phyloP scores from a whole-genome alignment of 1,140 invertebrate species.

The Camponotus vicinus region DNA sequence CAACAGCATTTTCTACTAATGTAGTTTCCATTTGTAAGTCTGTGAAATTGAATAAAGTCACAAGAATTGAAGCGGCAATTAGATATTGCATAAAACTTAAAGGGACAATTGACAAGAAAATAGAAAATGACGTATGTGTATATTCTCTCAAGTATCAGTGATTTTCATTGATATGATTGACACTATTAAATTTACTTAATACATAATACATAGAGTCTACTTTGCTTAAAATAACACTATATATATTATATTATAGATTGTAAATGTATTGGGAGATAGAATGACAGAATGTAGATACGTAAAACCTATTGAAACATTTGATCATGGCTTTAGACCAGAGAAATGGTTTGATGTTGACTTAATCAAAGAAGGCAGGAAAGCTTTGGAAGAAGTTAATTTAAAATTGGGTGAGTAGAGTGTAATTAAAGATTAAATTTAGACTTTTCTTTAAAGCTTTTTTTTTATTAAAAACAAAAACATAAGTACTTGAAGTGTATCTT shows the following conservation, averaged over 20 bases:
- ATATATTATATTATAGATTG: constrained; percentile 83
- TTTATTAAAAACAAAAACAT: background rate
- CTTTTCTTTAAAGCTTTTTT: too few relatives aligned
- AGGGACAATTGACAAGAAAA: constrained; percentile 76
- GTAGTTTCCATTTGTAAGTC: constrained; percentile 97
- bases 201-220: too few relatives aligned
- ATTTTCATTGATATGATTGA: background rate
- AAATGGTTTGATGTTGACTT: constrained; percentile 95
- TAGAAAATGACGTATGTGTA: constrained; percentile 83
- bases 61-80: constrained; percentile 93
- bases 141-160: background rate
- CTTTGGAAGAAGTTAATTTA: constrained; percentile 93
- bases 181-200: background rate
- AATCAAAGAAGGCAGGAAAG: constrained; percentile 90
- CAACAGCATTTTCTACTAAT: constrained; percentile 97
- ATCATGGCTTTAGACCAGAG: constrained; percentile 90
- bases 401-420: constrained; percentile 89
- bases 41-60: constrained; percentile 91
- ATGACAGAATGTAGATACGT: constrained; percentile 94
- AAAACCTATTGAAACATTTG: constrained; percentile 90
- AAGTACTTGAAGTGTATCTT: background rate
- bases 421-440: too few relatives aligned
- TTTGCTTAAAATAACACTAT: too few relatives aligned
- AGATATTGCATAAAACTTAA: constrained; percentile 91
- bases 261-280: constrained; percentile 91